Evolutionary conservation across 2,113 vertebrate genomes (phyloP).

Genomic region (Lophotis ruficrista): DNA sequence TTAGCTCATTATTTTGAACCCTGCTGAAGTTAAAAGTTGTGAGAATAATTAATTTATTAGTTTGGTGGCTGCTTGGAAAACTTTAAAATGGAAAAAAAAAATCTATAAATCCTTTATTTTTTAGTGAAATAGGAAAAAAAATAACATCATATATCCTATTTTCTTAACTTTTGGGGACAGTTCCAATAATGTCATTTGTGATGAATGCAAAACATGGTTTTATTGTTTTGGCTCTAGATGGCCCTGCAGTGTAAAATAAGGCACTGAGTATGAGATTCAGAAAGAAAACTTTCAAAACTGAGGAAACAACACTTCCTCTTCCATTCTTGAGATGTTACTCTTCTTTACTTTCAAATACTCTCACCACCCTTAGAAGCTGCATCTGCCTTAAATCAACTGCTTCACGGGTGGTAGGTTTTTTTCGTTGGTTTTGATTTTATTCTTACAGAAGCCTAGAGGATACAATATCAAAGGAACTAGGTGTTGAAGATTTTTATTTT

Average conservation of each 20-base stretch:
- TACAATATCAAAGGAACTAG: neutral
- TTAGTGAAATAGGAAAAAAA: neutral
- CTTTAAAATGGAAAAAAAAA: neutral
- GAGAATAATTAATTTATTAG: neutral
- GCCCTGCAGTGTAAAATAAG: neutral
- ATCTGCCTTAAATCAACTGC: slow-evolving; percentile 39
- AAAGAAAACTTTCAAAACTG: neutral
- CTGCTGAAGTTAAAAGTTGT: neutral
- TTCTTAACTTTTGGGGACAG: neutral
- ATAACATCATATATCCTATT: neutral
- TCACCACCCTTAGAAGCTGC: neutral
- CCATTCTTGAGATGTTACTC: neutral
- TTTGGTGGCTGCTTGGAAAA: neutral
- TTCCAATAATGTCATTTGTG: neutral
- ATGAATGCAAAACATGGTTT: neutral
- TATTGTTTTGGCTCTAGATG: neutral
- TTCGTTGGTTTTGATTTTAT: neutral
- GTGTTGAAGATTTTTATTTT: neutral
- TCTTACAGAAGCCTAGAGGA: neutral
- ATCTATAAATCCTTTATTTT: neutral
- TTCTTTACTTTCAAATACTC: neutral
- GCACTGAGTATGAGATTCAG: neutral
- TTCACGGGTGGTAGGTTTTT: neutral
- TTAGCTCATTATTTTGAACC: neutral
- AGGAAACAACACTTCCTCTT: neutral